Evolutionary conservation across 2,797 vertebrate genomes (phyloP).

Genomic region (Gila robusta): DNA sequence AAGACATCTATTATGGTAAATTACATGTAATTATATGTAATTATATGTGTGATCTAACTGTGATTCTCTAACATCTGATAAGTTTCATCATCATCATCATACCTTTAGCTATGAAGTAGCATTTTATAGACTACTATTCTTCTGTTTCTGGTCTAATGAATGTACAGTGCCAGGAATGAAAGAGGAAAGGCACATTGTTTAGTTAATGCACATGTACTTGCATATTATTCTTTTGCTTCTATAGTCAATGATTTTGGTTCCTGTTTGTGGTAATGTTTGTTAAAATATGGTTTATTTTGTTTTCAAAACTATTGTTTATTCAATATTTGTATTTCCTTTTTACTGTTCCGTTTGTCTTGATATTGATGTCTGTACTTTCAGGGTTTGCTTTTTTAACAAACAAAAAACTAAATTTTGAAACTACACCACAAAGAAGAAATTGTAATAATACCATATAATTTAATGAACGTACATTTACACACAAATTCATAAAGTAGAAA

Average conservation of each 20-base stretch:
- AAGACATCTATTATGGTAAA: not conserved
- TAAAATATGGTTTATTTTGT: not conserved
- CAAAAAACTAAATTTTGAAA: slow-evolving; percentile 27
- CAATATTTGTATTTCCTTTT: slow-evolving; percentile 16
- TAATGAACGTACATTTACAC: slow-evolving; percentile 80
- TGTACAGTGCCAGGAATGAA: slow-evolving; percentile 55
- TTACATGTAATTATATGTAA: not conserved
- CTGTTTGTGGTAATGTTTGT: slow-evolving; percentile 23
- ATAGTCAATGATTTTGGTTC: not conserved
- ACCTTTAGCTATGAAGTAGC: slow-evolving; percentile 30
- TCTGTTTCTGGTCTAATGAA: slow-evolving; percentile 59
- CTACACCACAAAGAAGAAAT: not conserved
- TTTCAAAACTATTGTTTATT: slow-evolving; percentile 6
- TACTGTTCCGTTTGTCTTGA: not conserved
- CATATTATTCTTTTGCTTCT: slow-evolving; percentile 12
- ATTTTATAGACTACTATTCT: slow-evolving; percentile 17
- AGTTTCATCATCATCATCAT: slow-evolving; percentile 20
- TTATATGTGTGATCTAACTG: not conserved
- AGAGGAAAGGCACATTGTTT: slow-evolving; percentile 10
- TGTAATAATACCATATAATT: slow-evolving; percentile 80
- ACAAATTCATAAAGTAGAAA: slow-evolving; percentile 82
- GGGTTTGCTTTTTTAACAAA: not conserved
- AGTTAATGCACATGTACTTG: not conserved
- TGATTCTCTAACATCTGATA: slow-evolving; percentile 17
- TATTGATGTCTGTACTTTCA: not conserved